These are phyloP conservation scores for Alligator mississippiensis DNA, from an alignment of 2,113 vertebrate species.

Conservation along the genomic window DNA sequence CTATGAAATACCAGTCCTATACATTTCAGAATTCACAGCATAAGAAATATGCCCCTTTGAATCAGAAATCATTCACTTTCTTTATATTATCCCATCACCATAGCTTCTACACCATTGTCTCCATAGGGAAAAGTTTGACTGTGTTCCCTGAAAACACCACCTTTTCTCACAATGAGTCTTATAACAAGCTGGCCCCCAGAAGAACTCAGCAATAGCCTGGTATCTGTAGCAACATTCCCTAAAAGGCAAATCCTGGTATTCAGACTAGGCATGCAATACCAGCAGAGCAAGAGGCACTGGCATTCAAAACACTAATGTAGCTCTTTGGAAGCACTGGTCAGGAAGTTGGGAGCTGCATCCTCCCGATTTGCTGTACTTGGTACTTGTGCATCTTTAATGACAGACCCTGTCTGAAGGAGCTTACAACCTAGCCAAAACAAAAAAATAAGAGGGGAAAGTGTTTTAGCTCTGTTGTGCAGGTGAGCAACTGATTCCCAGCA, in stretches of 20 bases:
- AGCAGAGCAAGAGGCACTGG: not conserved
- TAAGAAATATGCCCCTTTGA: constrained; percentile 53
- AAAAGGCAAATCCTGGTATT: not conserved
- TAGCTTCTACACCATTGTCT: not conserved
- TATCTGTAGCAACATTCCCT: no score
- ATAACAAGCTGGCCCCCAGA: not conserved
- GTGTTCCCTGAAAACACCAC: not conserved
- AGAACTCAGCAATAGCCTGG: not conserved
- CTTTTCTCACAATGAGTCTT: not conserved
- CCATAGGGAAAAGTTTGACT: not conserved
- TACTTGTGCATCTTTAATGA: not conserved
- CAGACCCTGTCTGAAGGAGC: not conserved
- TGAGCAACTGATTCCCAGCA: not conserved
- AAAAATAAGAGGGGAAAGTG: not conserved
- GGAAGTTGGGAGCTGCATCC: no score
- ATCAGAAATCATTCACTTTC: not conserved
- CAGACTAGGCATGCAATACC: not conserved
- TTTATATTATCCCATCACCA: constrained; percentile 16
- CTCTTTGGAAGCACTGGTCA: not conserved
- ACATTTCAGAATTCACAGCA: constrained; percentile 47
- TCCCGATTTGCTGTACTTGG: not conserved
- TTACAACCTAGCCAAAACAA: not conserved
- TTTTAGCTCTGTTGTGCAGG: not conserved
- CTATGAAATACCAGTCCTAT: constrained; percentile 58
- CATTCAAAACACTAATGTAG: no score